phyloP scores from a whole-genome alignment of 1,140 invertebrate species.

The Drusus annulatus region DNA sequence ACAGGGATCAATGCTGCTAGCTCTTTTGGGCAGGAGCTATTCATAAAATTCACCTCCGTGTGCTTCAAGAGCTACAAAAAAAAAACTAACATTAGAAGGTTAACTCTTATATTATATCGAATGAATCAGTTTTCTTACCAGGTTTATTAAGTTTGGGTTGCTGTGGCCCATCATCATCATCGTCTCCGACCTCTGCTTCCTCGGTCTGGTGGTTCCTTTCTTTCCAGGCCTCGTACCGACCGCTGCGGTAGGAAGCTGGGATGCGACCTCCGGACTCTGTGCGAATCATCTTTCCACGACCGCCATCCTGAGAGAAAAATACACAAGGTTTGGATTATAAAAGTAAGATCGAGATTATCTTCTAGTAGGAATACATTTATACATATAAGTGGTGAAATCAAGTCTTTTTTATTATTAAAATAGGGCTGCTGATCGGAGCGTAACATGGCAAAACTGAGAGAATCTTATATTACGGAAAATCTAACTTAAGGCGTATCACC shows the following conservation, averaged over 20 bases:
- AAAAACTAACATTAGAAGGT: too few species aligned
- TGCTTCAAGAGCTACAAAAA: too few species aligned
- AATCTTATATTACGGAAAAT: too few species aligned
- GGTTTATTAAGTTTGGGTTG: constrained; percentile 45
- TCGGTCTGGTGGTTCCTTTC: constrained; percentile 79
- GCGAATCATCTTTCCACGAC: constrained; percentile 76
- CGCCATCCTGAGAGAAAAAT: constrained; percentile 51
- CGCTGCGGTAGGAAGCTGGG: constrained; percentile 93
- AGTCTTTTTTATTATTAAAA: too few species aligned
- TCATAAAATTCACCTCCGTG: too few species aligned
- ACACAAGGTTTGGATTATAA: background rate
- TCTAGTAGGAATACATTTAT: too few species aligned
- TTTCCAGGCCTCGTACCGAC: constrained; percentile 91
- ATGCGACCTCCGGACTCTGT: constrained; percentile 97
- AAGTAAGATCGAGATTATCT: background rate
- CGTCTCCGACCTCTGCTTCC: constrained; percentile 74
- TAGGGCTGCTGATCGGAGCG: too few species aligned
- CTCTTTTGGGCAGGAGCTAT: too few species aligned
- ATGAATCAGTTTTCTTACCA: constrained; percentile 54
- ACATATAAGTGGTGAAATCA: too few species aligned
- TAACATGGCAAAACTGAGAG: too few species aligned
- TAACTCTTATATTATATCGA: constrained; percentile 31
- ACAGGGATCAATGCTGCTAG: too few species aligned
- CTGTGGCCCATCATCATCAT: constrained; percentile 62
- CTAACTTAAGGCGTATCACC: too few species aligned